A percentile compares a stretch with the other conserved stretches of the same genome.
These are phyloP conservation scores for Teleopsis dalmanni DNA, from an alignment of 1,140 invertebrate species.

Conservation along the genomic window DNA sequence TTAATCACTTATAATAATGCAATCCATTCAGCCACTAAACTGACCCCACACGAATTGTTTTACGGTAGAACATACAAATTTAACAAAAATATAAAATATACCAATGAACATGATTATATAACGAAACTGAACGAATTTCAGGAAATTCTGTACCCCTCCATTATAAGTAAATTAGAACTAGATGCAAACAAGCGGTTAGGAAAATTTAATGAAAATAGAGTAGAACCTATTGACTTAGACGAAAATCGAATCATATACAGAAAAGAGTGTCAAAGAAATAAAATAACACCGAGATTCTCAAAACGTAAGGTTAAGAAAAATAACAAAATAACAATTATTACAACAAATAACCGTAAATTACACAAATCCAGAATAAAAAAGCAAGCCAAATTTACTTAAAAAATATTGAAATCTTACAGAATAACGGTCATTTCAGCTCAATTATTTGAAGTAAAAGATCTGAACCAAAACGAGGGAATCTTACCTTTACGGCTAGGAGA, in stretches of 20 bases:
- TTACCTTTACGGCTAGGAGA: background rate
- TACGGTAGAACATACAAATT: no score
- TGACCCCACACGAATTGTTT: conserved; percentile 10
- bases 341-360: background rate
- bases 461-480: background rate
- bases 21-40: conserved; percentile 13
- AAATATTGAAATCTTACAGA: background rate
- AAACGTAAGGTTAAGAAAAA: conserved; percentile 1
- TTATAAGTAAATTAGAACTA: background rate
- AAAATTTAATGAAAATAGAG: background rate
- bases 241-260: conserved; percentile 1
- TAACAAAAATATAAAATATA: background rate
- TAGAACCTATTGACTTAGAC: background rate
- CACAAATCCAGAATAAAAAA: background rate
- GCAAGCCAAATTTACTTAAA: no score
- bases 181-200: background rate
- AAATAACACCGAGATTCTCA: conserved; percentile 7
- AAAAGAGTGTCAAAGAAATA: conserved; percentile 10
- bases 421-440: background rate
- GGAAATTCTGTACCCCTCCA: background rate
- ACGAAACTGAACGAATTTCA: background rate
- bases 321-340: background rate
- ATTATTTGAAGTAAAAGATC: background rate
- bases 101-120: background rate
- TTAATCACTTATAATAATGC: conserved; percentile 16